A percentile compares a stretch with the other conserved stretches of the same genome.
These are phyloP conservation scores for Pteruthius melanotis DNA, from an alignment of 2,113 vertebrate species.

Conservation along the genomic window DNA sequence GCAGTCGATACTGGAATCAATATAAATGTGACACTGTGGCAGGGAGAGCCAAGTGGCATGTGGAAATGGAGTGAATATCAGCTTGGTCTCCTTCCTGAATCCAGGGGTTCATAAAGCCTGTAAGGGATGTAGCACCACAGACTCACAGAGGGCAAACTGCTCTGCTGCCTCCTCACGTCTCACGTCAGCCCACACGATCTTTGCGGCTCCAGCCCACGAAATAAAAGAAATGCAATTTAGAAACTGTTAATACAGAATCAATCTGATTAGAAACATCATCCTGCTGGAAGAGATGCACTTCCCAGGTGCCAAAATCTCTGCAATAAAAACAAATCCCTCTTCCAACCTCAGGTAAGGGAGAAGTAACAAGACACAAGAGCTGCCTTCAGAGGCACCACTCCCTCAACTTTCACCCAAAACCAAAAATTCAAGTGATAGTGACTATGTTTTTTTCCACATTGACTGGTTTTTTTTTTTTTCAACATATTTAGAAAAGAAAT, in stretches of 20 bases:
- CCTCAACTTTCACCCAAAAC: neutral
- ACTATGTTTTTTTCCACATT: neutral
- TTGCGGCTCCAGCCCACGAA: neutral
- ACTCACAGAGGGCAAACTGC: neutral
- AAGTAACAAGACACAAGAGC: neutral
- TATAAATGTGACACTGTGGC: neutral
- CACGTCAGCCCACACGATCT: neutral
- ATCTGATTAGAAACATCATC: neutral
- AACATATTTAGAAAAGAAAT: neutral
- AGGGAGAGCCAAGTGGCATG: neutral
- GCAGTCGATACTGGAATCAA: neutral
- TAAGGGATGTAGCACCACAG: neutral
- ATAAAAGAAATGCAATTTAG: neutral
- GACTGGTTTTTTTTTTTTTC: neutral
- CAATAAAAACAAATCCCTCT: neutral
- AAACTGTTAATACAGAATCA: neutral
- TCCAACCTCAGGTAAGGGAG: neutral
- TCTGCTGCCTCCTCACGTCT: neutral
- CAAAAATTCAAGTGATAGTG: neutral
- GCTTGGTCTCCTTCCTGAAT: neutral
- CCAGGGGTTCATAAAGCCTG: neutral
- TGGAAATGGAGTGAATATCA: neutral
- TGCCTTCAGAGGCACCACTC: neutral
- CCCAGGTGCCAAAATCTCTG: neutral
- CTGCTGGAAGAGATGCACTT: neutral